Evolutionary conservation across 2,797 vertebrate species (phyloP).

Genomic region (Cuculus canorus): DNA sequence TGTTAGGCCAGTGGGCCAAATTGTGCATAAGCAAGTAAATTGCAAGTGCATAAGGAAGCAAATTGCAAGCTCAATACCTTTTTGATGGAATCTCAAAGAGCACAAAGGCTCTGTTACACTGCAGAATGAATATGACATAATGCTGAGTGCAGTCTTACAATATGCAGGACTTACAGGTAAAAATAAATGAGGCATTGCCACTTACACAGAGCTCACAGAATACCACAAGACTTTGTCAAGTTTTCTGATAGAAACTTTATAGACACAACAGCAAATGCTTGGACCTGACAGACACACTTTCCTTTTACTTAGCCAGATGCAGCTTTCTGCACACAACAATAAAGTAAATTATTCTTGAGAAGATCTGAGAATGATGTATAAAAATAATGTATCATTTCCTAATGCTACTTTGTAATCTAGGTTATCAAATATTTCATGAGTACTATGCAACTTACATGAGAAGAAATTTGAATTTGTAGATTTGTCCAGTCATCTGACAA

Average conservation of each 20-base stretch:
- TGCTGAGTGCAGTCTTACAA: background rate
- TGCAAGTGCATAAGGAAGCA: background rate
- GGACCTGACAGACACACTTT: background rate
- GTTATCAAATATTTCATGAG: background rate
- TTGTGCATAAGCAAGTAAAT: background rate
- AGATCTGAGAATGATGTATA: background rate
- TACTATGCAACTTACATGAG: background rate
- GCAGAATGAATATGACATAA: background rate
- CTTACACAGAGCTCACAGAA: background rate
- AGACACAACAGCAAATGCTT: background rate
- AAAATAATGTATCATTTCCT: background rate
- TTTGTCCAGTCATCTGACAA: background rate
- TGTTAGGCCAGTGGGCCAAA: background rate
- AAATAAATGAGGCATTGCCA: background rate
- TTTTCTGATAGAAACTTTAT: background rate
- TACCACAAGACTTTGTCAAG: background rate
- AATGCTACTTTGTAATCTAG: background rate
- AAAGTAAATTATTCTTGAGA: background rate
- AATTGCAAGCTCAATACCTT: background rate
- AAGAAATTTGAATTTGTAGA: background rate
- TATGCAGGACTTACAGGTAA: background rate
- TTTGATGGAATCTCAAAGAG: slow-evolving; percentile 27
- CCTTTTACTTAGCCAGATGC: background rate
- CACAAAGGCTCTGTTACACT: background rate
- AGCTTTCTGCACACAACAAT: background rate